Conservation (phyloP, 2,797 vertebrate genomes). For the Poeciliopsis turneri region DNA sequence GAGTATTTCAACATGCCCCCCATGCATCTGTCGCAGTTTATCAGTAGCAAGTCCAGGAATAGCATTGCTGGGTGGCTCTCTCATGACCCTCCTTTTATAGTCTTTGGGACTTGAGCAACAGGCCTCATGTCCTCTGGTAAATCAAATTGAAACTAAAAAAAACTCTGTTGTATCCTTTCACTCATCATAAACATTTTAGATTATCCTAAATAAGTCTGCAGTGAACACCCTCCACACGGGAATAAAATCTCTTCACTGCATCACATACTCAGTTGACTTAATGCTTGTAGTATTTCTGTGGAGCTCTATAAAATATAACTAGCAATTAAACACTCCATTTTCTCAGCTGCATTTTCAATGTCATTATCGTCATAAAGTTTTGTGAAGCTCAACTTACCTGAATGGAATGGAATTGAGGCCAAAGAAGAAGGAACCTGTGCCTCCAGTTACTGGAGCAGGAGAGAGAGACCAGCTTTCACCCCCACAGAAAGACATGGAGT, state of each 20-base stretch:
- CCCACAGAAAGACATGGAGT: slow-evolving; percentile 55
- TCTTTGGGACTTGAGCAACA: slow-evolving; percentile 74
- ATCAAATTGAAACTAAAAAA: slow-evolving; percentile 29
- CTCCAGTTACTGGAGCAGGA: slow-evolving; percentile 80
- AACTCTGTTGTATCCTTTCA: background rate
- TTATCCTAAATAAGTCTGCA: background rate
- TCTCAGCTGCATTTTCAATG: background rate
- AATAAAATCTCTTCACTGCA: background rate
- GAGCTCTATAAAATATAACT: background rate
- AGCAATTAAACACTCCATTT: background rate
- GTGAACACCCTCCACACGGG: background rate
- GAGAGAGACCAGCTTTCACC: slow-evolving; percentile 71
- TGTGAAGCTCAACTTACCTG: slow-evolving; percentile 62
- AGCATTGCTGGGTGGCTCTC: slow-evolving; percentile 81
- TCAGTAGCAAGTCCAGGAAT: slow-evolving; percentile 93
- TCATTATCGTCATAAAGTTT: background rate
- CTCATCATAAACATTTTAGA: background rate
- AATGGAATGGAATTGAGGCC: slow-evolving; percentile 67
- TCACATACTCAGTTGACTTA: background rate
- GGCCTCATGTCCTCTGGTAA: slow-evolving; percentile 56
- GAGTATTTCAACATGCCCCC: slow-evolving; percentile 81
- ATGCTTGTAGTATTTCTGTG: background rate
- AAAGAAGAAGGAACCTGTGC: slow-evolving; percentile 73
- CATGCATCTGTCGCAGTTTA: slow-evolving; percentile 92
- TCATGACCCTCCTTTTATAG: slow-evolving; percentile 92